A percentile compares a stretch with the other conserved stretches of the same genome.
These are phyloP conservation scores for Colaptes auratus DNA, from an alignment of 2,113 vertebrate genomes.

Conservation along the genomic window DNA sequence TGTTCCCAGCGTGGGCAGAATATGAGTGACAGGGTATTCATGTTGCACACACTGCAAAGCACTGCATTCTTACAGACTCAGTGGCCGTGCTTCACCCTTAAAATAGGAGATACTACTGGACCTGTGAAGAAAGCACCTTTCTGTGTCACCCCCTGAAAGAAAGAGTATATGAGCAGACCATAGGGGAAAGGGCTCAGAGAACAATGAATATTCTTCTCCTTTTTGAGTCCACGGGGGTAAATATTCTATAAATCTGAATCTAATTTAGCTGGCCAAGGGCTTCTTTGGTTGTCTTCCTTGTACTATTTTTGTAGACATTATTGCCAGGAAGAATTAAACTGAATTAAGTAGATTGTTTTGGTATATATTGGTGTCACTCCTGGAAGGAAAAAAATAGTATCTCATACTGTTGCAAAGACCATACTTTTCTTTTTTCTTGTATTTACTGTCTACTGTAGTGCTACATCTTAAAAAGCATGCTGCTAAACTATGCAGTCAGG, in stretches of 20 bases:
- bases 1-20: background rate
- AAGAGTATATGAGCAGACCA: background rate
- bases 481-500: background rate
- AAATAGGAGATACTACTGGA: background rate
- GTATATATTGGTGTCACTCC: background rate
- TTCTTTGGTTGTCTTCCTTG: no score
- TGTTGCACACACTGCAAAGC: background rate
- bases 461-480: slow-evolving; percentile 13
- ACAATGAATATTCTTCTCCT: background rate
- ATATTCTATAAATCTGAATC: no score
- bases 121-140: background rate
- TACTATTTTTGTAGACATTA: no score
- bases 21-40: background rate
- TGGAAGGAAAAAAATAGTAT: background rate
- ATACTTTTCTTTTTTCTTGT: background rate
- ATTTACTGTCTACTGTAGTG: slow-evolving; percentile 13
- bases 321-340: no score
- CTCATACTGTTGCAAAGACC: background rate
- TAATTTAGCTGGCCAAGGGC: no score
- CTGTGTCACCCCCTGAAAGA: background rate
- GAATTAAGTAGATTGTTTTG: background rate
- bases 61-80: background rate
- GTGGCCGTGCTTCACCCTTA: background rate
- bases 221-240: no score
- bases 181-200: background rate